Base-by-base conservation (phyloP, 1,140 invertebrate species). In the Pseudomyrmex pallidus region DNA sequence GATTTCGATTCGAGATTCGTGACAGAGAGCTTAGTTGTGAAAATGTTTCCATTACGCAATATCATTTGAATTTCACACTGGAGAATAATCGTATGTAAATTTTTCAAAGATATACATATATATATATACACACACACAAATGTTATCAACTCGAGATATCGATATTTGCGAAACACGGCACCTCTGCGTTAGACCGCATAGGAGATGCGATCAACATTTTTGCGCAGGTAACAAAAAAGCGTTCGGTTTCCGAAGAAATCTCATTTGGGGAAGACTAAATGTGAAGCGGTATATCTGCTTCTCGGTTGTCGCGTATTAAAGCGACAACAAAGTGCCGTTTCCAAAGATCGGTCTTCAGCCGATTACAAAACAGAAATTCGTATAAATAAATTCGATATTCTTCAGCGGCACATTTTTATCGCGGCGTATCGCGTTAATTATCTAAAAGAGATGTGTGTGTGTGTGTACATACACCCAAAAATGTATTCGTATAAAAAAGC, bases 1-100 rank as follows among this genome's bases (percentile, higher is more conserved):
- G 20, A 59, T 80, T 80, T 80, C 54, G 64, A 15, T 46, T 59
- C 54, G 52, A 57, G 57, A 68, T 70, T 48, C 17, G 54, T 80
- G 20, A 59, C n/a, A 8, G 48, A 57, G 44, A 76, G 64, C 64
- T 78, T 66, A 7, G 54, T 57, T 48, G 35, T 20, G 20, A 10
- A 52, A 57, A 20, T 59, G 13, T 74, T 74, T 66, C 8, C 74
- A 52, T 35, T 77, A 25, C 63, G 35, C 9, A 35, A 15, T 10
- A 46, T 15, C 50, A 25, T 35, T 35, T 35, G 9, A 54, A 66
- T 52, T 54, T 52, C 8, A 74, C n/a, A 74, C 20, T 48, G 74
- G 48, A 64, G 54, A 61, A 74, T 52, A 61, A 74, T 52, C 17
- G 25, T 15, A 63, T 63, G 12, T 13, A 67, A 48, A 64, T 68